phyloP scores from a whole-genome alignment of 2,888 invertebrate species.

The Orthonychiurus folsomi region DNA sequence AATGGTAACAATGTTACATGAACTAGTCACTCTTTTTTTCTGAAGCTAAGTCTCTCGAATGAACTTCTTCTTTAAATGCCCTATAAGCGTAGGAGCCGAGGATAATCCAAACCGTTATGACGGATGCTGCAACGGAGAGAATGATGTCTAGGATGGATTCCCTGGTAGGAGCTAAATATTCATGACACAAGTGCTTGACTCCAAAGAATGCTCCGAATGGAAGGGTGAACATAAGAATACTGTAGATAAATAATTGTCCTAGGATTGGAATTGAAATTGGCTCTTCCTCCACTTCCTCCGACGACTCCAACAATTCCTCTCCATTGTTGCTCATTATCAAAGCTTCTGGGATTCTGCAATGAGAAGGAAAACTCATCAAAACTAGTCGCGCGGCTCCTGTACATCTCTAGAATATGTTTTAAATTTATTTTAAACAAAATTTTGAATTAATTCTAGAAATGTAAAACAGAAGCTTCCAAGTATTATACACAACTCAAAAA shows the following conservation, averaged over 20 bases:
- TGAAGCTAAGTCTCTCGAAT: not conserved
- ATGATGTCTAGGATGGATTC: not conserved
- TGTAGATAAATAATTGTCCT: not conserved
- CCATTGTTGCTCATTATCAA: too few relatives aligned
- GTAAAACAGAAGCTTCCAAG: too few relatives aligned
- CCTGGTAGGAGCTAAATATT: not conserved
- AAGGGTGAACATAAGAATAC: constrained; percentile 9
- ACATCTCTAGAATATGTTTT: too few relatives aligned
- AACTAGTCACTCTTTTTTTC: not conserved
- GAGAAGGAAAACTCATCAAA: too few relatives aligned
- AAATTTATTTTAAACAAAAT: too few relatives aligned
- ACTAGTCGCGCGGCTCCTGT: too few relatives aligned
- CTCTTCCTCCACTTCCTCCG: not conserved
- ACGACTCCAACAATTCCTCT: too few relatives aligned
- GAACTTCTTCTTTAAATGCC: constrained; percentile 2
- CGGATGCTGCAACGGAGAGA: not conserved
- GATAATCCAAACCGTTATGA: not conserved
- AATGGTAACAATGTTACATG: too few relatives aligned
- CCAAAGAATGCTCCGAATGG: constrained; percentile 7
- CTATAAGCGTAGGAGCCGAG: not conserved
- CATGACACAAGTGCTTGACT: not conserved
- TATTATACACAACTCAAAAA: too few relatives aligned
- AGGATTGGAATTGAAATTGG: not conserved
- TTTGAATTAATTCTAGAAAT: too few relatives aligned
- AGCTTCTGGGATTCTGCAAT: too few relatives aligned